phyloP scores from a whole-genome alignment of 2,113 vertebrate genomes.

The Ellobius talpinus region DNA sequence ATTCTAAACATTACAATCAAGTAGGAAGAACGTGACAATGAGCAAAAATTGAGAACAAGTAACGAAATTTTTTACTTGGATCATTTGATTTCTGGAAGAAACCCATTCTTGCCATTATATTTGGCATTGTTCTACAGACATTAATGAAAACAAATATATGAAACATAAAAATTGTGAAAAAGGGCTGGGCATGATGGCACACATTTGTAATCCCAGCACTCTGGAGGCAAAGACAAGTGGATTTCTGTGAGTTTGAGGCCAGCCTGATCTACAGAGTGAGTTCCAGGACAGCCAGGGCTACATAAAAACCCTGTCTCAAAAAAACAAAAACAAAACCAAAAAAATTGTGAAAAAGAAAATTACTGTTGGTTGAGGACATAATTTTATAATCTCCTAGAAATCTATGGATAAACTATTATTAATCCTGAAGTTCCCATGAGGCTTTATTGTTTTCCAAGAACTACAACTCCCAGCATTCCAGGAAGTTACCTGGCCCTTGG shows the following conservation, averaged over 20 bases:
- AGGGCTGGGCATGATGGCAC: no score
- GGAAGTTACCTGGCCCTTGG: no score
- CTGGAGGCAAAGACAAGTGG: no score
- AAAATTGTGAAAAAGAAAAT: neutral
- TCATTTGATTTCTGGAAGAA: conserved; percentile 12
- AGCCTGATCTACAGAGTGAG: no score
- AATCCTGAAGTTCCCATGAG: no score
- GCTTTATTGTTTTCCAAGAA: no score
- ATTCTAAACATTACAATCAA: neutral
- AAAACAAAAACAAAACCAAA: neutral
- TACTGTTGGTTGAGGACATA: neutral
- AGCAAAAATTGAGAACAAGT: neutral
- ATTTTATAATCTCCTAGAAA: neutral
- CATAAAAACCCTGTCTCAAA: no score
- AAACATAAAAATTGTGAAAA: neutral
- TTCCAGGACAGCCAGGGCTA: no score
- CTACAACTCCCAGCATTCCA: no score
- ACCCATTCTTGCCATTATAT: neutral
- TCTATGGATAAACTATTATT: neutral
- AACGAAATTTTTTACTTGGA: conserved; percentile 20
- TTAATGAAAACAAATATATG: neutral
- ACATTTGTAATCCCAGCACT: no score
- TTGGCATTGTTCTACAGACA: neutral
- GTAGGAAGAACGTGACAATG: neutral
- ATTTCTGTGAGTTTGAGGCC: no score